These are phyloP conservation scores for Euwallacea similis DNA, from an alignment of 1,140 invertebrate species.

Conservation along the genomic window DNA sequence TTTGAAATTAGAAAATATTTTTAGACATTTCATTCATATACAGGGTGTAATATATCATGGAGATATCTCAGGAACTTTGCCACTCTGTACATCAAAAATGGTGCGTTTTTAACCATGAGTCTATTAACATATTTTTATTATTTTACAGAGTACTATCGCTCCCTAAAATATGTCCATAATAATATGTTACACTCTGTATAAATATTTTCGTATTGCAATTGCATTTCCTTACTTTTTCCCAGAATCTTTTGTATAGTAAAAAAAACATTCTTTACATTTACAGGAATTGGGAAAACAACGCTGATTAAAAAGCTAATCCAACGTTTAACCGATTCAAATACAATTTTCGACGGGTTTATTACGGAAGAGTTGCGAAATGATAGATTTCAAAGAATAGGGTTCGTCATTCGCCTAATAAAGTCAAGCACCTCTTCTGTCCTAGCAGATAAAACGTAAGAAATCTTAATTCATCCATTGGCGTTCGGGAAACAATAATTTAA, in stretches of 20 bases:
- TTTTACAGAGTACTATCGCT: not conserved
- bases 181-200: not conserved
- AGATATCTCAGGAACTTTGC: not conserved
- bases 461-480: not conserved
- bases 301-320: constrained; percentile 58
- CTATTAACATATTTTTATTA: not conserved
- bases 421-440: constrained; percentile 53
- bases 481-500: not conserved
- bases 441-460: constrained; percentile 57
- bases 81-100: not conserved
- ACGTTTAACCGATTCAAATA: constrained; percentile 43
- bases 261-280: no score
- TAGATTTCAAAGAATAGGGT: constrained; percentile 58
- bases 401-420: constrained; percentile 62
- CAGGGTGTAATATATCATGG: not conserved
- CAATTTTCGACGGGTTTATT: constrained; percentile 61
- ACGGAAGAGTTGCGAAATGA: constrained; percentile 63
- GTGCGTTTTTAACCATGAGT: not conserved
- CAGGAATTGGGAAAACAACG: constrained; percentile 66
- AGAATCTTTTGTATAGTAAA: constrained; percentile 40
- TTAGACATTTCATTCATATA: no score
- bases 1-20: not conserved
- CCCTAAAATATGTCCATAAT: not conserved
- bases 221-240: not conserved
- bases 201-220: not conserved